A percentile compares a stretch with the other conserved stretches of the same genome.
Evolutionary conservation across 2,797 vertebrate species (phyloP).

Genomic region (Orientallactaga sibirica): DNA sequence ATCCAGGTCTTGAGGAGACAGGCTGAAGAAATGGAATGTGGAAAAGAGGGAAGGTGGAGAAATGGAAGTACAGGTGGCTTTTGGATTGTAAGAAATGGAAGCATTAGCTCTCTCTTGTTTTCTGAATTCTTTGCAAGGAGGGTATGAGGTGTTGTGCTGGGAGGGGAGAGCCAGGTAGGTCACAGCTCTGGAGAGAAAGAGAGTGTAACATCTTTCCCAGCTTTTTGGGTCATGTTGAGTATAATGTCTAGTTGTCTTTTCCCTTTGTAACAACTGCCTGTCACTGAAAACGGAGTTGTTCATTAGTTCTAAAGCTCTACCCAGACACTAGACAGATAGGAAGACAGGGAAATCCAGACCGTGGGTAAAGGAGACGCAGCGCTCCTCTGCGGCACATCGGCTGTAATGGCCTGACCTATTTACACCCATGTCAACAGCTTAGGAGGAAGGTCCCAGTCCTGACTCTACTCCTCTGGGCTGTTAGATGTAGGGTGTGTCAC

Average conservation of each 20-base stretch:
- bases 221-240: accelerated
- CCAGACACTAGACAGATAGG: not conserved
- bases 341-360: not conserved
- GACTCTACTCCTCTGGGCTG: not conserved
- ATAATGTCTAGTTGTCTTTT: not conserved
- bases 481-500: slow-evolving; percentile 8
- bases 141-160: not conserved
- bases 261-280: not conserved
- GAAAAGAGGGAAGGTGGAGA: not conserved
- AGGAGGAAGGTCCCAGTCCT: not conserved
- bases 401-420: not conserved
- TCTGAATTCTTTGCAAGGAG: not conserved
- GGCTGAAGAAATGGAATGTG: accelerated
- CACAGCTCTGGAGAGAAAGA: too few species aligned
- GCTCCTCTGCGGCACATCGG: accelerated
- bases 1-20: not conserved
- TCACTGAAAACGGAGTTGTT: not conserved
- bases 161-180: not conserved
- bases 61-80: accelerated
- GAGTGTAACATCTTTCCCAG: not conserved
- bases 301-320: not conserved
- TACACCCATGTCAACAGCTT: not conserved
- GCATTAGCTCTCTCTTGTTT: not conserved
- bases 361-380: not conserved
- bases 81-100: not conserved